phyloP scores from a whole-genome alignment of 2,888 invertebrate species.

The Orchestes rusci region DNA sequence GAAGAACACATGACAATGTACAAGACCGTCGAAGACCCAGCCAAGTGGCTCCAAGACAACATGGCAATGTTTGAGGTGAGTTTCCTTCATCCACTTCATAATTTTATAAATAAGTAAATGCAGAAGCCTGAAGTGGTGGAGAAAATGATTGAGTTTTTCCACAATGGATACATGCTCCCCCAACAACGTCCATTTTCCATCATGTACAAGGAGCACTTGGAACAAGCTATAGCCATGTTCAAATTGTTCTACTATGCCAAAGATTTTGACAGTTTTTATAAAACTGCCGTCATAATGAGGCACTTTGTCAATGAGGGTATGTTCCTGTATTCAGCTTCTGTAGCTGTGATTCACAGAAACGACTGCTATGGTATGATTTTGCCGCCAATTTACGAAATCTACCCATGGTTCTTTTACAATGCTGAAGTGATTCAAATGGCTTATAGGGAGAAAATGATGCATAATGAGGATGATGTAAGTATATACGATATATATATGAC shows the following conservation, averaged over 20 bases:
- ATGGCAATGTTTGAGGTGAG: slow-evolving; percentile 14
- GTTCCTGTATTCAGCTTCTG: slow-evolving; percentile 57
- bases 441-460: slow-evolving; percentile 41
- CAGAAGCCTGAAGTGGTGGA: slow-evolving; percentile 53
- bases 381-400: slow-evolving; percentile 65
- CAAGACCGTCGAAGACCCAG: slow-evolving; percentile 45
- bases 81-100: slow-evolving; percentile 13
- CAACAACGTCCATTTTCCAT: slow-evolving; percentile 57
- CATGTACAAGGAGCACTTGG: slow-evolving; percentile 53
- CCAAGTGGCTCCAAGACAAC: slow-evolving; percentile 43
- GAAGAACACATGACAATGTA: slow-evolving; percentile 52
- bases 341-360: slow-evolving; percentile 55
- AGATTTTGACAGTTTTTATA: slow-evolving; percentile 62
- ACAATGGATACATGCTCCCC: slow-evolving; percentile 48
- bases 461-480: background rate
- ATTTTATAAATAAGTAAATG: background rate
- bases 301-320: slow-evolving; percentile 36
- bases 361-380: slow-evolving; percentile 59
- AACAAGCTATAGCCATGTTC: slow-evolving; percentile 58
- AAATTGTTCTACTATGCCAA: slow-evolving; percentile 63
- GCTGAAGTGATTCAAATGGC: slow-evolving; percentile 60
- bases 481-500: too few relatives aligned
- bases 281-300: slow-evolving; percentile 39
- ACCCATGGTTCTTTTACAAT: slow-evolving; percentile 65
- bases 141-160: slow-evolving; percentile 50